A percentile compares a stretch with the other conserved stretches of the same genome.
Conservation (phyloP, 1,140 invertebrate genomes). For the Drosophila neocordata region DNA sequence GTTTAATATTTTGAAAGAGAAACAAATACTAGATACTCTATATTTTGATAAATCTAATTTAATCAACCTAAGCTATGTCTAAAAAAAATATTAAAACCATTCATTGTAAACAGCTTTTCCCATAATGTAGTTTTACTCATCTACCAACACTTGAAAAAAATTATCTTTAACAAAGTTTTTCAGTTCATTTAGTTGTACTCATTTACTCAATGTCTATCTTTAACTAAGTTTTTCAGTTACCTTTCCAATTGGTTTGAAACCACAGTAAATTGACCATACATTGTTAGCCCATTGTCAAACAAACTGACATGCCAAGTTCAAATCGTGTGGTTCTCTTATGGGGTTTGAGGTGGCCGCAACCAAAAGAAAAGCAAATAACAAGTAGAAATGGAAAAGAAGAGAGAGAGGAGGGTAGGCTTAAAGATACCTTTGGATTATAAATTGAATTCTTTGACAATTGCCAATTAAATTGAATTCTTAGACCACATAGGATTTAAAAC, state of each 20-base stretch:
- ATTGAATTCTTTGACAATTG: not conserved
- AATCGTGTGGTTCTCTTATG: slow-evolving; percentile 19
- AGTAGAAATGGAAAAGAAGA: not conserved
- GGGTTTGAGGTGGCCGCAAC: slow-evolving; percentile 15
- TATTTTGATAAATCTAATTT: too few relatives aligned
- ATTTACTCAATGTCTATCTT: not conserved
- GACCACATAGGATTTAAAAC: too few relatives aligned
- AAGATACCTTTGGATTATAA: not conserved
- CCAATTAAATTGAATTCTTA: too few relatives aligned
- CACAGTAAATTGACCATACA: slow-evolving; percentile 52
- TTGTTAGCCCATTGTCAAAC: slow-evolving; percentile 64
- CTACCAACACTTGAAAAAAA: too few relatives aligned
- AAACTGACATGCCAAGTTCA: slow-evolving; percentile 67
- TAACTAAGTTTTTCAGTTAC: not conserved
- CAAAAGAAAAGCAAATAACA: slow-evolving; percentile 46
- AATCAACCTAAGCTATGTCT: too few relatives aligned
- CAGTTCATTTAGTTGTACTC: not conserved
- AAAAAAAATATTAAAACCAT: too few relatives aligned
- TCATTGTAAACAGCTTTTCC: too few relatives aligned
- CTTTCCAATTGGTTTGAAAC: not conserved
- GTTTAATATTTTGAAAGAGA: too few relatives aligned
- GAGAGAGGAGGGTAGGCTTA: not conserved
- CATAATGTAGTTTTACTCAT: too few relatives aligned
- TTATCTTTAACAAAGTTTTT: slow-evolving; percentile 1
- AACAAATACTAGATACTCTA: too few relatives aligned